Conservation (phyloP, 2,888 invertebrate species). For the Tachystola acroxantha region DNA sequence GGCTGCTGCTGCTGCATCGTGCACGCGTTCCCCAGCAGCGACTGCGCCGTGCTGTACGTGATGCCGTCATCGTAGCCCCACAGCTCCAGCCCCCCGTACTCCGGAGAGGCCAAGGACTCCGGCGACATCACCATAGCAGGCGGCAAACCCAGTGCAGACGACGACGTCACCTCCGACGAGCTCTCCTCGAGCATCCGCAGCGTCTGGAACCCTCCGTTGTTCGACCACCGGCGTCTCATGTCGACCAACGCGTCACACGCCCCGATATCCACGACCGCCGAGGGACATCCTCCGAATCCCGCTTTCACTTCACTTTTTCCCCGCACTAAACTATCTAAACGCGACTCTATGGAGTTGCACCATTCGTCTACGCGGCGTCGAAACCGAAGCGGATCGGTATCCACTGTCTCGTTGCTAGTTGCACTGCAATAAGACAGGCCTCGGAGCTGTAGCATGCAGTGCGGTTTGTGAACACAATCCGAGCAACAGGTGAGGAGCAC, state of each 20-base stretch:
- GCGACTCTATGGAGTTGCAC: slow-evolving; percentile 60
- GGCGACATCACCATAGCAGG: slow-evolving; percentile 87
- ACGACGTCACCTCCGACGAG: slow-evolving; percentile 87
- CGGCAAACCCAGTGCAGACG: slow-evolving; percentile 84
- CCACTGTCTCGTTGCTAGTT: slow-evolving; percentile 44
- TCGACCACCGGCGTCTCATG: slow-evolving; percentile 89
- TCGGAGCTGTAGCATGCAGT: slow-evolving; percentile 19
- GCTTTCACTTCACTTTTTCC: slow-evolving; percentile 73
- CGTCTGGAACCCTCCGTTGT: slow-evolving; percentile 83
- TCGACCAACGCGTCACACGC: slow-evolving; percentile 70
- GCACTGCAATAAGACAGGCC: slow-evolving; percentile 38
- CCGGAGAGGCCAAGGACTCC: slow-evolving; percentile 85
- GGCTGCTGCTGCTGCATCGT: slow-evolving; percentile 72
- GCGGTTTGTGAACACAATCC: slow-evolving; percentile 54
- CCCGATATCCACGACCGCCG: slow-evolving; percentile 52
- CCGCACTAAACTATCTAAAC: slow-evolving; percentile 67
- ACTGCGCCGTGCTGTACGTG: slow-evolving; percentile 62
- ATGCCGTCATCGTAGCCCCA: slow-evolving; percentile 85
- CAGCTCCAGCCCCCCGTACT: slow-evolving; percentile 88
- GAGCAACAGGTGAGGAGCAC: slow-evolving; percentile 57
- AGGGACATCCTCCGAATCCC: slow-evolving; percentile 66
- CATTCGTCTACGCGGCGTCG: slow-evolving; percentile 50
- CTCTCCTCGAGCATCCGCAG: slow-evolving; percentile 84
- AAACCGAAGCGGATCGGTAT: slow-evolving; percentile 55
- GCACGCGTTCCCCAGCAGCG: slow-evolving; percentile 66